These are phyloP conservation scores for Junonia oenone DNA, from an alignment of 2,888 invertebrate genomes.

Conservation along the genomic window DNA sequence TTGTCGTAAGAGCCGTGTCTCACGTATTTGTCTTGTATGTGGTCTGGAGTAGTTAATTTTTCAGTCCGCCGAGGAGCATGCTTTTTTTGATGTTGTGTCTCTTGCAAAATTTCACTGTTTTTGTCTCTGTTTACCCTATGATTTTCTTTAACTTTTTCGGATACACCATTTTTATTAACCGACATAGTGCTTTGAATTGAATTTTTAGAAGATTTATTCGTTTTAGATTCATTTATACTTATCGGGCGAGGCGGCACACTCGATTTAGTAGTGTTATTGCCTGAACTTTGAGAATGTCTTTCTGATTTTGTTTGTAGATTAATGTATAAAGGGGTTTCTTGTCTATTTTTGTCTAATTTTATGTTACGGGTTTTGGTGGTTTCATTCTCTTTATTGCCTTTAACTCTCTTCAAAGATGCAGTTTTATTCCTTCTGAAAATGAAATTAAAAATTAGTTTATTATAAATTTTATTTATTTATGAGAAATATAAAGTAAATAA, in stretches of 20 bases:
- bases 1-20: conserved; percentile 4
- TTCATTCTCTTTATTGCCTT: conserved; percentile 21
- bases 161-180: not conserved
- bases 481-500: not conserved
- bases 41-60: conserved; percentile 29
- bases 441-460: not conserved
- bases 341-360: conserved; percentile 4
- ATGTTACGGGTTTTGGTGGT: not conserved
- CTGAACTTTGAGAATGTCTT: not conserved
- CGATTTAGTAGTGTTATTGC: not conserved
- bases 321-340: conserved; percentile 18
- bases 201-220: not conserved
- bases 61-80: conserved; percentile 25
- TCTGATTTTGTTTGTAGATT: conserved; percentile 15
- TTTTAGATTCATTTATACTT: not conserved
- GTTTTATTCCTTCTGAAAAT: conserved; percentile 12
- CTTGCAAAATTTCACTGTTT: conserved; percentile 5
- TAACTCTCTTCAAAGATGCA: conserved; percentile 12
- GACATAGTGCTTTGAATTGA: not conserved
- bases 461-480: not conserved
- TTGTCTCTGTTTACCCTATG: conserved; percentile 2
- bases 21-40: conserved; percentile 4
- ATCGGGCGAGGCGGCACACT: not conserved
- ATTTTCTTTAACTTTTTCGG: conserved; percentile 2
- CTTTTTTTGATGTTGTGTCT: conserved; percentile 11